phyloP scores from a whole-genome alignment of 2,113 vertebrate species.

The Sprattus sprattus region DNA sequence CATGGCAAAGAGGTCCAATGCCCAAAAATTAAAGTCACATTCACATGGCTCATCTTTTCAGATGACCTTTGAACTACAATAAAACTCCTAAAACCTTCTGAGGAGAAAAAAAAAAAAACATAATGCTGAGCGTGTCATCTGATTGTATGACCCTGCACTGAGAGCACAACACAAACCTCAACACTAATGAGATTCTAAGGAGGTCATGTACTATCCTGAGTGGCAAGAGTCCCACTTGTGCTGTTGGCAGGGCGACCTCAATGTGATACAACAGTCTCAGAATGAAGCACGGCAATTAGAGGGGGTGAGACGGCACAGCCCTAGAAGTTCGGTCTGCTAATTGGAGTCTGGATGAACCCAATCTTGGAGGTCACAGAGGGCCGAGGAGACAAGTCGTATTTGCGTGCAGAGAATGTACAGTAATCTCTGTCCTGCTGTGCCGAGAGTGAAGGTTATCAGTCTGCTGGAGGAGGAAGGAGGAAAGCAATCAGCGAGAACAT shows the following conservation, averaged over 20 bases:
- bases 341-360: background rate
- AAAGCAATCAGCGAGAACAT: constrained; percentile 6
- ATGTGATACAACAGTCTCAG: background rate
- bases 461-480: constrained; percentile 17
- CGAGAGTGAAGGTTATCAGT: constrained; percentile 18
- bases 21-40: no score
- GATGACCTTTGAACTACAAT: background rate
- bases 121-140: background rate
- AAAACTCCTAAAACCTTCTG: background rate
- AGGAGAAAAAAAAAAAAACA: background rate
- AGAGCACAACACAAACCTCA: no score
- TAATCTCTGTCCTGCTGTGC: background rate
- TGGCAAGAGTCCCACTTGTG: background rate
- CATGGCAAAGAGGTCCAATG: background rate
- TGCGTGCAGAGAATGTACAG: background rate
- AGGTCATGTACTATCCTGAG: constrained; percentile 10
- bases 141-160: no score
- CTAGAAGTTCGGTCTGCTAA: background rate
- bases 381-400: background rate
- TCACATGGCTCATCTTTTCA: background rate
- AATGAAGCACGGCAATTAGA: background rate
- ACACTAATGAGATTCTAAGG: background rate
- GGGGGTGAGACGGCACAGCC: background rate
- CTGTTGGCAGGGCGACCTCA: background rate
- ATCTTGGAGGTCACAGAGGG: background rate